phyloP scores from a whole-genome alignment of 2,113 vertebrate genomes.

The Oenanthe oenanthe region DNA sequence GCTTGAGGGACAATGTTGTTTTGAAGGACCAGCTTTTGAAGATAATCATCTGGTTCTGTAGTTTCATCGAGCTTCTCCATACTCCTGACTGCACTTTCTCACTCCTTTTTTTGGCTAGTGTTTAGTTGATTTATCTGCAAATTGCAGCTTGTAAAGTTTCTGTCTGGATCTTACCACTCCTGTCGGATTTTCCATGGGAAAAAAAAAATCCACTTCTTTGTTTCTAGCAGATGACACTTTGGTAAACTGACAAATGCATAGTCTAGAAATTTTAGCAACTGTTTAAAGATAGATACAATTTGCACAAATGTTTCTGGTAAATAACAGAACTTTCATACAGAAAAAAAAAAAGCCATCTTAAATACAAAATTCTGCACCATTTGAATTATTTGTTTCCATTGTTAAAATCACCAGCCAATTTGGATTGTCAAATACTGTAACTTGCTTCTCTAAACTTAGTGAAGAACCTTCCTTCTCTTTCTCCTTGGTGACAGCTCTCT shows the following conservation, averaged over 20 bases:
- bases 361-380: background rate
- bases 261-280: conserved; percentile 31
- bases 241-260: background rate
- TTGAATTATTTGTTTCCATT: background rate
- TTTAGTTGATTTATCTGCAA: background rate
- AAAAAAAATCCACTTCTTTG: background rate
- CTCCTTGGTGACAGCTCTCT: background rate
- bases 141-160: background rate
- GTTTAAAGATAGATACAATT: background rate
- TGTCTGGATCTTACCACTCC: background rate
- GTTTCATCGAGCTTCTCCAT: background rate
- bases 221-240: background rate
- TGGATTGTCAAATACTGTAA: background rate
- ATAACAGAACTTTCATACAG: background rate
- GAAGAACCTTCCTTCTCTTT: background rate
- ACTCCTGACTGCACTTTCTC: background rate
- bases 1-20: background rate
- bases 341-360: background rate
- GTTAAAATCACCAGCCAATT: background rate
- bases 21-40: background rate
- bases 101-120: background rate
- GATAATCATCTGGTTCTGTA: background rate
- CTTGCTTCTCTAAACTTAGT: background rate
- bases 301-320: conserved; percentile 16
- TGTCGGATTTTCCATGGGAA: background rate